Base-by-base conservation (phyloP, 2,888 invertebrate genomes). In the Gisinianus flammeolus region DNA sequence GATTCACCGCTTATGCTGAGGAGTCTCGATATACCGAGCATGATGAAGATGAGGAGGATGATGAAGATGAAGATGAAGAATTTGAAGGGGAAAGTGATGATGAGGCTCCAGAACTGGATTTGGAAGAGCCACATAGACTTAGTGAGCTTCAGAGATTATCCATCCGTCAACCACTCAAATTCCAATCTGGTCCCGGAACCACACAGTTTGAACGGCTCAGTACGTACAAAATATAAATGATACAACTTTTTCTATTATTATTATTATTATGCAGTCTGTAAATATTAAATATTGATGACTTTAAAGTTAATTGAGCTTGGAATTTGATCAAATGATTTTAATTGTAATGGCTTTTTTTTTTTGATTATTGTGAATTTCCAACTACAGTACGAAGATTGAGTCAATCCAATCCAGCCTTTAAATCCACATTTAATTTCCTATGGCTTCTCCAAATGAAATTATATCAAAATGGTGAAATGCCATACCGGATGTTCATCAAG, bases 391-490 rank as follows among this genome's bases (percentile, higher is more conserved):
- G 22, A 2, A 58, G 58, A 58, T 58, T 58, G 22, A 58, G 10
- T 16, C 6, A 16, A n/a, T 1, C 5, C 22, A 58, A 2, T 2
- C 10, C 22, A 22, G 58, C 58, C 22, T 2, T 44, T 19, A 66
- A 16, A 2, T 66, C 66, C 1, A 33, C 75, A 12, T 76, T 76
- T 58, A 58, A 76, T 31, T 26, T 68, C 3, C 19, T 24, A 16
- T 76, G 76, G 76, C 28, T 76, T 5, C 67, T 31, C 3, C 69
- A 56, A 16, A 76, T 76, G 76, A 69, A 56, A 68, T n/a, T 31
- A 52, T 69, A 56, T 52, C 76, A 76, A 33, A 5, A 6, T 8
- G 28, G 69, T 16, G 22, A 33, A 5, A 56, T 76, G 56, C 76
- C 76, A 24, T 76, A 68, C 24, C 16, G 6, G 0, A 68, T 67